A percentile compares a stretch with the other conserved stretches of the same genome.
Evolutionary conservation across 1,140 invertebrate species (phyloP).

Genomic region (Macrosteles quadrilineatus): DNA sequence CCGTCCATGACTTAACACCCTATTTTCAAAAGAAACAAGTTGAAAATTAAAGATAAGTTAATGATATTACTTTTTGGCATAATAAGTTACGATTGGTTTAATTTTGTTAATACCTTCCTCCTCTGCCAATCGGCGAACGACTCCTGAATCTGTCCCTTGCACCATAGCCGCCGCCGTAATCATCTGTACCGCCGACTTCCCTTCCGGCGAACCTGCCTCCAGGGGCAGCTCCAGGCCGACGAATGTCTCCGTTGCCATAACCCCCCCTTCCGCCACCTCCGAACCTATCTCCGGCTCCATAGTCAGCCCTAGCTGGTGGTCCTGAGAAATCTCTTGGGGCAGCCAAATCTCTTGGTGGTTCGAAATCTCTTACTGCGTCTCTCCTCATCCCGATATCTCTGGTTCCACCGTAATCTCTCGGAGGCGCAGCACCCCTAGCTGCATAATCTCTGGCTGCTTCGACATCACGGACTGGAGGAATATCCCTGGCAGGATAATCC

Average conservation of each 20-base stretch:
- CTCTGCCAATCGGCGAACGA: conserved; percentile 36
- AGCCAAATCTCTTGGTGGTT: neutral
- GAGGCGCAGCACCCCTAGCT: no score
- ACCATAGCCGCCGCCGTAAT: conserved; percentile 40
- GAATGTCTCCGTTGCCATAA: conserved; percentile 45
- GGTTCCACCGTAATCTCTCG: neutral
- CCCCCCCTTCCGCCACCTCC: conserved; percentile 48
- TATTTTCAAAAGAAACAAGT: no score
- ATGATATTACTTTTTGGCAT: no score
- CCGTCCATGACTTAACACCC: no score
- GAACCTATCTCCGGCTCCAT: neutral
- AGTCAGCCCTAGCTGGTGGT: neutral
- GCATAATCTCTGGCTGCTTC: neutral
- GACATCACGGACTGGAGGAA: neutral
- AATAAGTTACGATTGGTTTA: no score
- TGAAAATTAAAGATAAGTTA: no score
- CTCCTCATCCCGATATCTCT: neutral
- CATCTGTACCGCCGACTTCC: conserved; percentile 30
- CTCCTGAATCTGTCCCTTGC: conserved; percentile 33
- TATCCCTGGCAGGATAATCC: neutral
- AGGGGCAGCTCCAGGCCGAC: conserved; percentile 36
- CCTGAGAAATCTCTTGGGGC: neutral
- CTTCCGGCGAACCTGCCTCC: conserved; percentile 37
- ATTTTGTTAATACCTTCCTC: neutral
- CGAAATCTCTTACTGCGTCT: conserved; percentile 4